A percentile compares a stretch with the other conserved stretches of the same genome.
Conservation (phyloP, 2,113 vertebrate genomes). For the Alectura lathami region DNA sequence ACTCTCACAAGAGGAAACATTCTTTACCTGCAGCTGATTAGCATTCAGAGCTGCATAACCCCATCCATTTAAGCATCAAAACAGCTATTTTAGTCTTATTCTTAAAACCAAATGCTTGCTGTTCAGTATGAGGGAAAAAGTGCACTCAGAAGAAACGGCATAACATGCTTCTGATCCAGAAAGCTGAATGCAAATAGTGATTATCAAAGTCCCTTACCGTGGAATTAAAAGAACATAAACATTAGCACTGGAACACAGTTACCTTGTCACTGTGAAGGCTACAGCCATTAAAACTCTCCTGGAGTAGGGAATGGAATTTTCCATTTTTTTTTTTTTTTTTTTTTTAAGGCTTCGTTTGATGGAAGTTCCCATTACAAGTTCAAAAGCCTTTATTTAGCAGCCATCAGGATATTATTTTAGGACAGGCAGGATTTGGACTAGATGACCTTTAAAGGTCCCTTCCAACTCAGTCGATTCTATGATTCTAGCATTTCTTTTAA, state of each 20-base stretch:
- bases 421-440: background rate
- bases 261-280: background rate
- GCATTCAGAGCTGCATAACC: conserved; percentile 46
- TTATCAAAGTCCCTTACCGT: background rate
- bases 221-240: background rate
- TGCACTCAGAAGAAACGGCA: background rate
- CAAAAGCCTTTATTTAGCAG: background rate
- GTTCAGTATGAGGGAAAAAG: background rate
- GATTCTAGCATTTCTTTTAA: no score
- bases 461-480: no score
- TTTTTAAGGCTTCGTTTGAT: background rate
- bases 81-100: conserved; percentile 34
- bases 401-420: background rate
- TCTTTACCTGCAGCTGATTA: conserved; percentile 62
- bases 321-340: background rate
- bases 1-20: conserved; percentile 33
- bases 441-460: no score
- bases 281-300: background rate
- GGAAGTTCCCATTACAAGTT: background rate
- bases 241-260: background rate
- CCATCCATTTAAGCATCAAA: conserved; percentile 14
- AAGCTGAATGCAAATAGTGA: conserved; percentile 10
- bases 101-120: conserved; percentile 17
- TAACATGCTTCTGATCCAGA: background rate
- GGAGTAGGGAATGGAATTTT: background rate